A percentile compares a stretch with the other conserved stretches of the same genome.
phyloP scores from a whole-genome alignment of 2,797 vertebrate species.

The Urocyon cinereoargenteus region DNA sequence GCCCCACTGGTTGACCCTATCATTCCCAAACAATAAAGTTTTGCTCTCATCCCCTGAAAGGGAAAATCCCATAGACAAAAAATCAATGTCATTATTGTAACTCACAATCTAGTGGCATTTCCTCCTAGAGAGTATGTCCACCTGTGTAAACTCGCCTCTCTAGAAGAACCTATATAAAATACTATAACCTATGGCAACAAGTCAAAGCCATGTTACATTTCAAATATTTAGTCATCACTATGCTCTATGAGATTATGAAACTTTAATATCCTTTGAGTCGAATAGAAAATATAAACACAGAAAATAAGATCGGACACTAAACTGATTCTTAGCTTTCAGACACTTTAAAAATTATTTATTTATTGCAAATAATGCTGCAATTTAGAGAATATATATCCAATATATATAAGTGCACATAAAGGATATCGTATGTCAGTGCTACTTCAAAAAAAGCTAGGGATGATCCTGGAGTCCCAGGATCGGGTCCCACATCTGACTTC shows the following conservation, averaged over 20 bases:
- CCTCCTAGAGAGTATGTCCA: background rate
- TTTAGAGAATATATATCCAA: background rate
- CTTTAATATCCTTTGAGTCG: background rate
- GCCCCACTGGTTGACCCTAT: background rate
- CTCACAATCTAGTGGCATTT: constrained; percentile 11
- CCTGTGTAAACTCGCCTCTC: constrained; percentile 55
- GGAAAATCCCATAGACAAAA: constrained; percentile 6
- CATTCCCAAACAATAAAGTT: constrained; percentile 52
- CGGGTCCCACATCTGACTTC: too few species aligned
- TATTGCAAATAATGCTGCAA: background rate
- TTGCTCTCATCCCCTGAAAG: constrained; percentile 66
- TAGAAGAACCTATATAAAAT: constrained; percentile 46
- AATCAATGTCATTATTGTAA: background rate
- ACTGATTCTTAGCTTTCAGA: background rate
- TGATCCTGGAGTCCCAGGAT: too few species aligned
- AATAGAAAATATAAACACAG: constrained; percentile 28
- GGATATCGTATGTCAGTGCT: background rate
- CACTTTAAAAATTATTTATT: background rate
- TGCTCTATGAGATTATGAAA: background rate
- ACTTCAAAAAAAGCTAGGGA: background rate
- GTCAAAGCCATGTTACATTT: background rate
- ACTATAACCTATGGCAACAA: background rate
- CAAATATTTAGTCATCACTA: background rate
- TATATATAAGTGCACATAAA: background rate
- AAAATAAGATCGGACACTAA: background rate